A percentile compares a stretch with the other conserved stretches of the same genome.
phyloP scores from a whole-genome alignment of 2,888 invertebrate genomes.

The Pandemis cinnamomeana region DNA sequence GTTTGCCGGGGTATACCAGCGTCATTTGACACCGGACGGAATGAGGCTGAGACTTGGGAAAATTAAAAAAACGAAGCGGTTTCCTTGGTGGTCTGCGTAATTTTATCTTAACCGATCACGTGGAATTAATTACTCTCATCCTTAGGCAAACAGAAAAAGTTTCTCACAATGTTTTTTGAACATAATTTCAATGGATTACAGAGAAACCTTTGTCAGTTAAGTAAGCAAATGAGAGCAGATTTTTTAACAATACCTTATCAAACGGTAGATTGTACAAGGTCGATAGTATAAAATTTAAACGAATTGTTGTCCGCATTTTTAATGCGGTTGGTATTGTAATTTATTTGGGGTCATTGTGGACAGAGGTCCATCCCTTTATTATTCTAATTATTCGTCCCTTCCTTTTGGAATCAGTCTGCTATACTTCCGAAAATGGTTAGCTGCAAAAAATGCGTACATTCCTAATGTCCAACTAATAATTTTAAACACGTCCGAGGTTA shows the following conservation, averaged over 20 bases:
- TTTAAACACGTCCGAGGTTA: slow-evolving; percentile 13
- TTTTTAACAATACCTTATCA: slow-evolving; percentile 23
- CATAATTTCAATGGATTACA: slow-evolving; percentile 31
- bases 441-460: slow-evolving; percentile 6
- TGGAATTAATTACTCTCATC: slow-evolving; percentile 71
- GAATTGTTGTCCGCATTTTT: slow-evolving; percentile 22
- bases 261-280: slow-evolving; percentile 7
- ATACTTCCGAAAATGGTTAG: slow-evolving; percentile 15
- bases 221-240: background rate
- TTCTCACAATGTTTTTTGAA: slow-evolving; percentile 21
- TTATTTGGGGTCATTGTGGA: slow-evolving; percentile 32
- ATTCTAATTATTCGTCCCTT: slow-evolving; percentile 35
- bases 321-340: slow-evolving; percentile 27
- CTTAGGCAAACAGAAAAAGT: slow-evolving; percentile 49
- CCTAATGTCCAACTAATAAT: slow-evolving; percentile 4
- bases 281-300: slow-evolving; percentile 3
- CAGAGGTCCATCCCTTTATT: slow-evolving; percentile 34
- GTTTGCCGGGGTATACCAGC: background rate
- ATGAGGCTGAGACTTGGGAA: slow-evolving; percentile 20
- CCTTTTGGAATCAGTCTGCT: slow-evolving; percentile 8
- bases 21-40: slow-evolving; percentile 28
- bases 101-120: slow-evolving; percentile 59
- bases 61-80: slow-evolving; percentile 27
- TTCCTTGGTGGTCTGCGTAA: slow-evolving; percentile 66
- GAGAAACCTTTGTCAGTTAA: slow-evolving; percentile 11